These are phyloP conservation scores for Thomomys bottae DNA, from an alignment of 2,113 vertebrate species.

Conservation along the genomic window DNA sequence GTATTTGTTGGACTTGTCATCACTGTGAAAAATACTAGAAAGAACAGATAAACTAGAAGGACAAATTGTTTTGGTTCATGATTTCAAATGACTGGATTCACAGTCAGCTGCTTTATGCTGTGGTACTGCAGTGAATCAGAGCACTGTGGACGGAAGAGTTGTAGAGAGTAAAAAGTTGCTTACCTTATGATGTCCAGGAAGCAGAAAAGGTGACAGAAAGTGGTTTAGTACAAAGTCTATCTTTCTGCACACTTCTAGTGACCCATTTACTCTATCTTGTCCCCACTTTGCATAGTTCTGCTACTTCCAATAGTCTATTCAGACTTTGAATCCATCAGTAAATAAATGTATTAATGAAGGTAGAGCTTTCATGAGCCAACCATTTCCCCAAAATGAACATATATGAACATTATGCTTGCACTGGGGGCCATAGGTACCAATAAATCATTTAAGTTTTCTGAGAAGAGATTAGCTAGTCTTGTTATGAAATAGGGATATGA, in stretches of 20 bases:
- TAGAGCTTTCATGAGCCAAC: neutral
- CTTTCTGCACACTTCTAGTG: neutral
- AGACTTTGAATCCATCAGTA: neutral
- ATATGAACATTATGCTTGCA: neutral
- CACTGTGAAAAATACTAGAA: neutral
- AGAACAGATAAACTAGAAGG: neutral
- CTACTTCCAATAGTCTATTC: neutral
- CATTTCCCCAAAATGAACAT: neutral
- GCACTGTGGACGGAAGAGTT: neutral
- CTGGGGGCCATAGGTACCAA: neutral
- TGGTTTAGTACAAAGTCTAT: neutral
- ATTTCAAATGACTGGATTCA: neutral
- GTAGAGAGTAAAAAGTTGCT: neutral
- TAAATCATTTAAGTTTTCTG: neutral
- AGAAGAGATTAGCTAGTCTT: no score
- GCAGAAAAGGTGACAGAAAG: neutral
- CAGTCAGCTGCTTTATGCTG: no score
- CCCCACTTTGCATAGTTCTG: neutral
- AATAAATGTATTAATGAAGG: neutral
- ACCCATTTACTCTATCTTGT: neutral
- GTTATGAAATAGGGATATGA: no score
- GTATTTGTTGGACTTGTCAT: neutral
- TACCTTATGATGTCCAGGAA: neutral
- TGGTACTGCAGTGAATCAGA: neutral
- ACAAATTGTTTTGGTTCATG: neutral